Evolutionary conservation across 2,113 vertebrate species (phyloP).

Genomic region (Scophthalmus maximus): DNA sequence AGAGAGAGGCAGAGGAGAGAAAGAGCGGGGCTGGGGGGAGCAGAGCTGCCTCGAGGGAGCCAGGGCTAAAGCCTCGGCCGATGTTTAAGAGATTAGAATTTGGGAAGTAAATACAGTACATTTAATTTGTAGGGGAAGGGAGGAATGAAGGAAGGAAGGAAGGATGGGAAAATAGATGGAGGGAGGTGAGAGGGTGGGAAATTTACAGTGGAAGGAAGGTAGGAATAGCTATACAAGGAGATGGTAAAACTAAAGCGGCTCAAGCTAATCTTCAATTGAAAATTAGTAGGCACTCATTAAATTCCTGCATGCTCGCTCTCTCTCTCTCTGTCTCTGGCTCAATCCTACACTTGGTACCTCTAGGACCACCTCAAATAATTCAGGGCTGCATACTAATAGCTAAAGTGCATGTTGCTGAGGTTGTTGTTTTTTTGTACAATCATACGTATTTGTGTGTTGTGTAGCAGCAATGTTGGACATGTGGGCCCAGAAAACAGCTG

Average conservation of each 20-base stretch:
- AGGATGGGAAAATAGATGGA: constrained; percentile 39
- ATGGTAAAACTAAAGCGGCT: constrained; percentile 48
- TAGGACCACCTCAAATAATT: not conserved
- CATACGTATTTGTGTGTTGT: too few relatives aligned
- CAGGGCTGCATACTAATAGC: not conserved
- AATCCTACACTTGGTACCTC: not conserved
- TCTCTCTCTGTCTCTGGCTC: not conserved
- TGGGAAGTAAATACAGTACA: constrained; percentile 62
- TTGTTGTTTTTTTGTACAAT: too few relatives aligned
- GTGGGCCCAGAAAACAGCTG: too few relatives aligned
- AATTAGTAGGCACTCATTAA: constrained; percentile 45
- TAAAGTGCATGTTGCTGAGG: too few relatives aligned
- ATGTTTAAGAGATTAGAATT: constrained; percentile 75
- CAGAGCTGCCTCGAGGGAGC: constrained; percentile 42
- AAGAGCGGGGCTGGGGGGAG: constrained; percentile 39
- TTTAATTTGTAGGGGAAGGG: constrained; percentile 62
- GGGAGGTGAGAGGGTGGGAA: constrained; percentile 41
- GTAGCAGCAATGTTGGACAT: too few relatives aligned
- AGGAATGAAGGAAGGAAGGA: constrained; percentile 55
- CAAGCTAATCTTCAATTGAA: constrained; percentile 35
- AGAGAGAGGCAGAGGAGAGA: constrained; percentile 49
- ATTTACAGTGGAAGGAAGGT: constrained; percentile 41
- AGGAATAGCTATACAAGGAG: constrained; percentile 37
- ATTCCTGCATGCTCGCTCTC: not conserved
- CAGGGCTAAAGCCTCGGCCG: constrained; percentile 39